Conservation (phyloP, 2,113 vertebrate species). For the Holacanthus passer region DNA sequence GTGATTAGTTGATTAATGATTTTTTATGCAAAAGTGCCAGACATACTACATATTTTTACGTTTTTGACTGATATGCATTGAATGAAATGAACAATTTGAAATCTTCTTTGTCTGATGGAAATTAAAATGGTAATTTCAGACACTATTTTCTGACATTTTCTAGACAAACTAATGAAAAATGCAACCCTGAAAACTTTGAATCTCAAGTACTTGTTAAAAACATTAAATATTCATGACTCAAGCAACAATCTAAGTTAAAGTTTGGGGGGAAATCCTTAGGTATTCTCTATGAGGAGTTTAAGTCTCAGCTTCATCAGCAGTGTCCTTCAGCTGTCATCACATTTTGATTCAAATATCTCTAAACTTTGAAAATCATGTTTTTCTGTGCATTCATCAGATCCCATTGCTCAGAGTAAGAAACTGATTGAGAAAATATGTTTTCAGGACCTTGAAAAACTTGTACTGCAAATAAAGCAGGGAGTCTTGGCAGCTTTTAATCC, state of each 20-base stretch:
- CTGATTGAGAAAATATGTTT: neutral
- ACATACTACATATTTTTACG: neutral
- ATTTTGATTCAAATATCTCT: conserved; percentile 16
- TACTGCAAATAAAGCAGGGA: neutral
- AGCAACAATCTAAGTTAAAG: neutral
- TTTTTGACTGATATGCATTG: neutral
- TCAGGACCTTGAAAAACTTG: neutral
- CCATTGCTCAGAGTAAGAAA: neutral
- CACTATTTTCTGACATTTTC: too few relatives aligned
- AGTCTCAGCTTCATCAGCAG: too few relatives aligned
- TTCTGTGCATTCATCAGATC: neutral
- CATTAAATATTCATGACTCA: neutral
- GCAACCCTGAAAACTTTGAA: too few relatives aligned
- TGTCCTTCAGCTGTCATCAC: neutral
- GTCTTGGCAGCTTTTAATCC: conserved; percentile 16
- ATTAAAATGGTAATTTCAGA: too few relatives aligned
- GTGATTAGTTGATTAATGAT: neutral
- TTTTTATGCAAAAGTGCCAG: neutral
- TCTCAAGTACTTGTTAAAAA: too few relatives aligned
- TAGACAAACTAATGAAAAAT: too few relatives aligned
- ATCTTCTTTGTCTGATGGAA: too few relatives aligned
- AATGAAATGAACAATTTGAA: too few relatives aligned
- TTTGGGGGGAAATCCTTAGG: neutral
- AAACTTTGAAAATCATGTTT: too few relatives aligned
- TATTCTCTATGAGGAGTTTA: neutral